Evolutionary conservation across 2,888 invertebrate genomes (phyloP), one percentile per base, ranked within the genome.

Genomic region (Ferrisia virgata): DNA sequence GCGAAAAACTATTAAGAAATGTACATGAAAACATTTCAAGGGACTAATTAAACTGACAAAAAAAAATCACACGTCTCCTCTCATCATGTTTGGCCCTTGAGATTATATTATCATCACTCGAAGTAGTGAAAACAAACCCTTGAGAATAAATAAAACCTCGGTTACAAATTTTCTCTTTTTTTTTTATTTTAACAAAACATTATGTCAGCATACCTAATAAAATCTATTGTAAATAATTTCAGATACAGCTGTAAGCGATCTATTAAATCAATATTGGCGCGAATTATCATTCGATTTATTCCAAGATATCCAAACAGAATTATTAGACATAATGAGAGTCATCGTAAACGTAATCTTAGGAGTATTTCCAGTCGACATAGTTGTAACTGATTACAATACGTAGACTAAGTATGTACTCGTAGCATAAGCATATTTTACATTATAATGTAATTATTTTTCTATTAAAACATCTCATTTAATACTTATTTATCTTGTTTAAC

Each of bases 251-350:
- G 82, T 82, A 25, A 82, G 69, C 64, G 82, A 82, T 36, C 28
- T 82, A n/a, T 39, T 82, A 28, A 82, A 82, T 15, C 82, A 64
- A 15, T 82, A 82, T 39, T 82, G 82, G 82, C 33, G 64, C 9
- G 82, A 82, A 25, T 8, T 82, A 11, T 36, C 58, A n/a, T 36
- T 28, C 33, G 82, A 82, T 64, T 18, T 82, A n/a, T 82, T 82
- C 40, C 9, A 39, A 31, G 82, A 82, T 2, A 58, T 82, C 18
- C n/a, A 33, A 39, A 13, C 0, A 5, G 64, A 82, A 8, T 25
- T 82, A 58, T 58, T 82, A 18, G 58, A 58, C 1, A 82, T 82
- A 36, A 58, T 39, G 64, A 64, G 31, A 39, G 39, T 5, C 6
- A 13, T 82, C 5, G 15, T 64, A 18, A 36, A 82, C 64, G 22